Evolutionary conservation across 2,888 invertebrate species (phyloP).

Genomic region (Drosophila testacea): DNA sequence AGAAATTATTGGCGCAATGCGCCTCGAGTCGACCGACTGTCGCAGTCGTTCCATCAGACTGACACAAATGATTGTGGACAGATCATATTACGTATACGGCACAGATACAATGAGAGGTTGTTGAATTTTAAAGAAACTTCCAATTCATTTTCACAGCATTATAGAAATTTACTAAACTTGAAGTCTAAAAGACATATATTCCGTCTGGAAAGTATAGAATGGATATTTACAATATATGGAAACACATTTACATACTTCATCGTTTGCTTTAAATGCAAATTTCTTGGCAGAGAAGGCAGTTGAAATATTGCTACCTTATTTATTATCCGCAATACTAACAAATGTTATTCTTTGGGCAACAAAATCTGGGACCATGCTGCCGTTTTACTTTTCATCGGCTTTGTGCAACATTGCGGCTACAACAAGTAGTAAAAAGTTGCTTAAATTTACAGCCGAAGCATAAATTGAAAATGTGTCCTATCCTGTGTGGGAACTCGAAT

Average conservation of each 20-base stretch:
- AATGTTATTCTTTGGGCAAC: not conserved
- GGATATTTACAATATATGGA: not conserved
- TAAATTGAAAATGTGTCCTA: constrained; percentile 33
- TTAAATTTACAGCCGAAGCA: constrained; percentile 37
- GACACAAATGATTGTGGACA: constrained; percentile 13
- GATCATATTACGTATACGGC: constrained; percentile 14
- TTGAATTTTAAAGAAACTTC: not conserved
- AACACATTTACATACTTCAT: not conserved
- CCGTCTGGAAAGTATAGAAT: constrained; percentile 3
- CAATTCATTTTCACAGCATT: not conserved
- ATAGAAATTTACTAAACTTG: not conserved
- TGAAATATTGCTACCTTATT: constrained; percentile 5
- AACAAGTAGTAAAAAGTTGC: constrained; percentile 16
- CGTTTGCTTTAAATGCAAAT: constrained; percentile 18
- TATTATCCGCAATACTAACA: constrained; percentile 17
- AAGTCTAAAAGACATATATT: not conserved
- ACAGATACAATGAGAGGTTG: not conserved
- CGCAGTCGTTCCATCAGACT: not conserved
- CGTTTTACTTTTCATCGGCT: constrained; percentile 16
- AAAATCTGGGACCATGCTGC: constrained; percentile 11
- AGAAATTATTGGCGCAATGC: constrained; percentile 61
- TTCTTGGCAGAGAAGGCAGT: not conserved
- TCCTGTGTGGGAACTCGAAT: constrained; percentile 1
- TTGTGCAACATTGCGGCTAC: constrained; percentile 41
- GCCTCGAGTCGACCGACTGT: constrained; percentile 13